Percentiles rank a stretch among this genome's conserved stretches.
Evolutionary conservation across 2,888 invertebrate genomes (phyloP).

Genomic region (Cryptus viduatorius): DNA sequence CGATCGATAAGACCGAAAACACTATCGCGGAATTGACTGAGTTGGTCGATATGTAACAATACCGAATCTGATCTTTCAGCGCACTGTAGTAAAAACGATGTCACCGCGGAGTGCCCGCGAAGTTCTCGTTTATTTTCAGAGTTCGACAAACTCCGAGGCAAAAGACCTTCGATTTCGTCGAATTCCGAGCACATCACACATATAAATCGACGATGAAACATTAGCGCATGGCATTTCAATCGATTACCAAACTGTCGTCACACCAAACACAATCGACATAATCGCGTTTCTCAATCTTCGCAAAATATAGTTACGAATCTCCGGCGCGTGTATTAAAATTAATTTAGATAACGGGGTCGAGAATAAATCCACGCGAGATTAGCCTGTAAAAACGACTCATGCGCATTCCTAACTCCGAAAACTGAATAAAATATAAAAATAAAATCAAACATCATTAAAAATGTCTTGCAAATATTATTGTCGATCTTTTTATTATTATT

Average conservation of each 20-base stretch:
- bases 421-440: not conserved
- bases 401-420: not conserved
- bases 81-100: too few relatives aligned
- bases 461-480: not conserved
- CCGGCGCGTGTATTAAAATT: not conserved
- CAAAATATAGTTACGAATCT: not conserved
- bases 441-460: not conserved
- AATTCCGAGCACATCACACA: constrained; percentile 12
- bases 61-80: constrained; percentile 17
- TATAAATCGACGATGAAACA: not conserved
- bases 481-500: not conserved
- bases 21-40: constrained; percentile 14
- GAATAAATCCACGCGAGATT: not conserved
- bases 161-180: constrained; percentile 61
- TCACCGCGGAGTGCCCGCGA: not conserved
- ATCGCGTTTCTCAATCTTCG: not conserved
- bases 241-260: not conserved
- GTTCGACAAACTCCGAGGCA: constrained; percentile 40
- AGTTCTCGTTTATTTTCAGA: constrained; percentile 28
- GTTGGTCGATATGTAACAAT: constrained; percentile 19
- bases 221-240: constrained; percentile 14
- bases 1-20: constrained; percentile 44
- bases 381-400: not conserved
- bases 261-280: not conserved
- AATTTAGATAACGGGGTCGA: not conserved